Percentiles rank a stretch among this genome's conserved stretches.
phyloP scores from a whole-genome alignment of 2,888 invertebrate genomes.

The Labia minor region DNA sequence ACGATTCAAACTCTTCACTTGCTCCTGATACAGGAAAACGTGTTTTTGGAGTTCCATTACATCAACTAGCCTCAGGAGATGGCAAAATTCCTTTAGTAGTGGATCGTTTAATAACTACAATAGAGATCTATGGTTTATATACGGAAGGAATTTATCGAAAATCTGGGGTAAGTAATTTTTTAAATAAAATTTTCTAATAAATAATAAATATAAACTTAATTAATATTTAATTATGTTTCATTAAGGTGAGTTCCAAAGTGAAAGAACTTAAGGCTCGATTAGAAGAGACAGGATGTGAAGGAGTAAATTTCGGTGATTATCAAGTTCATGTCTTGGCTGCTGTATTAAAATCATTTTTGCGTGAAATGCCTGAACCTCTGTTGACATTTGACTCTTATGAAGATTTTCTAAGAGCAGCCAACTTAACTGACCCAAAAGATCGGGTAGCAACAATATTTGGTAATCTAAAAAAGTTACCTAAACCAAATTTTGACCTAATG shows the following conservation, averaged over 20 bases:
- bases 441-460: conserved; percentile 74
- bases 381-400: conserved; percentile 89
- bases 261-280: conserved; percentile 62
- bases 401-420: conserved; percentile 82
- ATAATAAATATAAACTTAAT: too few species aligned
- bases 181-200: not conserved
- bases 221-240: too few species aligned
- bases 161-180: conserved; percentile 57
- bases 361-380: conserved; percentile 88
- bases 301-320: conserved; percentile 63
- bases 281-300: conserved; percentile 62
- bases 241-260: conserved; percentile 50
- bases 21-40: conserved; percentile 35
- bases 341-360: conserved; percentile 76
- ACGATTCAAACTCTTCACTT: not conserved
- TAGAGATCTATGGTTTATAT: conserved; percentile 84
- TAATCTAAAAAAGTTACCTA: conserved; percentile 78
- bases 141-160: conserved; percentile 90
- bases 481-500: conserved; percentile 78
- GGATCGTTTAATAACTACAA: conserved; percentile 75
- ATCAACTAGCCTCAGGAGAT: conserved; percentile 59
- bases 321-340: conserved; percentile 84
- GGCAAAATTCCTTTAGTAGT: conserved; percentile 78
- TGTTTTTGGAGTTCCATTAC: conserved; percentile 74
- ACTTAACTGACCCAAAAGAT: conserved; percentile 69